Conservation (phyloP, 2,888 invertebrate species). For the Argynnis bischoffii region DNA sequence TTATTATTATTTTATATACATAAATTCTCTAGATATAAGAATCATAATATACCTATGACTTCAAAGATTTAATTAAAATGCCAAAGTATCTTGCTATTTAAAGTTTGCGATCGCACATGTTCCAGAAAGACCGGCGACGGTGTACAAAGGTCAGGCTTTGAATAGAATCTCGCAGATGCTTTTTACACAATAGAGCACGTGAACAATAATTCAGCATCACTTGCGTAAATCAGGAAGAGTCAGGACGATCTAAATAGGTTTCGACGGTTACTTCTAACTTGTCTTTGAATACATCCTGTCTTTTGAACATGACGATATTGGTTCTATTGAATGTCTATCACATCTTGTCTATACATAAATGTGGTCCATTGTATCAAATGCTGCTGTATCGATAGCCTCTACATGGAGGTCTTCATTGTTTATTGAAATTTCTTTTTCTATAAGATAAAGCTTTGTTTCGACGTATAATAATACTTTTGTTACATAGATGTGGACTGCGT, state of each 20-base stretch:
- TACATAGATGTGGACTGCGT: constrained; percentile 22
- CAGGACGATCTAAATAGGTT: constrained; percentile 36
- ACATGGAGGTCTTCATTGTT: constrained; percentile 54
- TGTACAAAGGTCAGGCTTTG: constrained; percentile 66
- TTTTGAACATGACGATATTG: constrained; percentile 28
- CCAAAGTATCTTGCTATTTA: constrained; percentile 46
- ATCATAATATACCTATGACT: constrained; percentile 21
- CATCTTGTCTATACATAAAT: constrained; percentile 20
- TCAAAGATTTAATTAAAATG: constrained; percentile 46
- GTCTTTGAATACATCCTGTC: constrained; percentile 22
- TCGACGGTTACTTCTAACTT: constrained; percentile 29
- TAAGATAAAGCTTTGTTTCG: constrained; percentile 35
- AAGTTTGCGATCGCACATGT: constrained; percentile 60
- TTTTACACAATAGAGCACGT: constrained; percentile 55
- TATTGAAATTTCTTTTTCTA: constrained; percentile 44
- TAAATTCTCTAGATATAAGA: not conserved
- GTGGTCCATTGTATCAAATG: constrained; percentile 38
- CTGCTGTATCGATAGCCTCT: constrained; percentile 53
- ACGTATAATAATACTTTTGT: constrained; percentile 26
- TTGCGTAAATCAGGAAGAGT: constrained; percentile 37
- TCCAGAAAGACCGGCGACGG: constrained; percentile 43
- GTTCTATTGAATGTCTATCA: constrained; percentile 29
- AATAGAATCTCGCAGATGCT: constrained; percentile 72
- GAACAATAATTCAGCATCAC: constrained; percentile 50
- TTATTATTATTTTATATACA: not conserved